phyloP scores from a whole-genome alignment of 2,797 vertebrate genomes.

The Megalops cyprinoides region DNA sequence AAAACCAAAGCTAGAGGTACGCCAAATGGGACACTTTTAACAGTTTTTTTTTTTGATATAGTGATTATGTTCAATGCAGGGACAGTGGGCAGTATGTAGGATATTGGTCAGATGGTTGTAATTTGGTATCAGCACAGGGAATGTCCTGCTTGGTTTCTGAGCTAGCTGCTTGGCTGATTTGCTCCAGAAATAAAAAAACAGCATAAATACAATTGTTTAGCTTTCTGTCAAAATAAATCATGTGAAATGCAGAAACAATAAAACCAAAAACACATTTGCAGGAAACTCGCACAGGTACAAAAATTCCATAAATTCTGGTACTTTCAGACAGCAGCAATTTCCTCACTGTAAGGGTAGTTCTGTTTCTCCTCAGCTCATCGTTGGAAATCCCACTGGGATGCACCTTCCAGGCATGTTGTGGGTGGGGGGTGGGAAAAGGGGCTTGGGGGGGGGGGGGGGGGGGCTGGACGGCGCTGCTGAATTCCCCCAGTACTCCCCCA shows the following conservation, averaged over 20 bases:
- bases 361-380: not conserved
- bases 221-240: not conserved
- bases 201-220: not conserved
- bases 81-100: too few species aligned
- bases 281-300: not conserved
- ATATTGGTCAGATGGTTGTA: too few species aligned
- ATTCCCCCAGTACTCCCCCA: not conserved
- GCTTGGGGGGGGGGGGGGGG: too few species aligned
- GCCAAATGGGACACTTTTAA: too few species aligned
- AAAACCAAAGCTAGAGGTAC: not conserved
- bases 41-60: not conserved
- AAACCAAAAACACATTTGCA: not conserved
- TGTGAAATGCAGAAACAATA: not conserved
- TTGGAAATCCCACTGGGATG: conserved; percentile 7
- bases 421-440: too few species aligned
- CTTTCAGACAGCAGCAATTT: not conserved
- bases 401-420: conserved; percentile 13
- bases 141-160: not conserved
- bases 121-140: not conserved
- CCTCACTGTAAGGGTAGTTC: not conserved
- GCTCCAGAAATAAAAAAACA: not conserved
- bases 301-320: not conserved
- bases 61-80: too few species aligned
- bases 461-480: not conserved
- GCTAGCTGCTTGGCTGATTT: too few species aligned